Evolutionary conservation across 2,797 vertebrate species (phyloP), one percentile per base, ranked within the genome.

Genomic region (Liparis tanakae): DNA sequence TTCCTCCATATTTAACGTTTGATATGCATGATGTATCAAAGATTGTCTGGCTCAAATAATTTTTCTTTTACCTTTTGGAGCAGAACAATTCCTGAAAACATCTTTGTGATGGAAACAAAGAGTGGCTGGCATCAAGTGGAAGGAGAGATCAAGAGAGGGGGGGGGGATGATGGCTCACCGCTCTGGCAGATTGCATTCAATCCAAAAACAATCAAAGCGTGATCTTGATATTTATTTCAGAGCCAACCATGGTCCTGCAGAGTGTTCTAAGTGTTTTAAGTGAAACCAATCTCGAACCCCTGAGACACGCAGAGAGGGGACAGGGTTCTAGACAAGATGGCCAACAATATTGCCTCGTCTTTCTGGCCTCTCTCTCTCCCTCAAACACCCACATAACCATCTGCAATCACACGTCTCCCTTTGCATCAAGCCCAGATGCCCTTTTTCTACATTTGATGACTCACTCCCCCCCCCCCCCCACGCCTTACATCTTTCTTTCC

Each of bases 181-280:
- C 86, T 85, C 84, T 74, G 86, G 88, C 86, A 90, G 89, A 91
- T 90, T 91, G 89, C 82, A 83, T 91, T 92, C 87, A 90, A 89
- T 91, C 89, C 87, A 83, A 90, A 89, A 91, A 92, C 89, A 91
- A 91, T 91, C 85, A 82, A 76, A 79, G 79, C 83, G 80, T 12
- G 70, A 90, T 91, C 78, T 85, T 80, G 88, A 87, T 90, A 86
- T 91, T 90, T 90, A 88, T 90, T 88, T 85, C 87, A 67, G 77
- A 79, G 88, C 78, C 80, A 71, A 78, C 81, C 76, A 51, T 18
- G 34, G 71, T 86, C 82, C 83, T 74, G 73, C 70, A 80, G 80
- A 90, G 57, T 68, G 70, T 85, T 88, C 90, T 86, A 89, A 92
- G 85, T 88, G 89, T 81, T 89, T 89, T 87, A 88, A 90, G 85